Evolutionary conservation across 1,140 invertebrate genomes (phyloP), one percentile per base, ranked within the genome.

Genomic region (Papilio polyxenes): DNA sequence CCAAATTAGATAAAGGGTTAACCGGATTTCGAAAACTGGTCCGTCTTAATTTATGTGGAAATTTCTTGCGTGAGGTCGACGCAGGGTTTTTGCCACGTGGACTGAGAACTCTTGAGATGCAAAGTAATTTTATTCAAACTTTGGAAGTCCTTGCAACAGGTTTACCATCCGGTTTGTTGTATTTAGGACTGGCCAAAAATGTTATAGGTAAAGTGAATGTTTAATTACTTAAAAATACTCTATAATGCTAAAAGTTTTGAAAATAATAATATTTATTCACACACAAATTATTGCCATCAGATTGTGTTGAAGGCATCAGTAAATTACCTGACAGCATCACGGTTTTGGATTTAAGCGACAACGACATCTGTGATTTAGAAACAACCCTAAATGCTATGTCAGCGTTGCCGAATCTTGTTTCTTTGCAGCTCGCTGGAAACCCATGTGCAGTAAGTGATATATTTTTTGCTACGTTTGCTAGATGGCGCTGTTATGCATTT

Each of bases 351-450:
- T 86, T 95, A 77, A 91, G 93, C 6, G 93, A 95, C 74, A 95
- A 95, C 90, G 95, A 95, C 93, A 94, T 95, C 94, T 94, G 88
- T 90, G 85, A 93, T 83, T 86, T 95, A 11, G 84, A 91, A 13
- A 82, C 83, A 20, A 84, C 94, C 91, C 85, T 95, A 82, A 83
- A 90, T 83, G 84, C 85, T 11, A 69, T 95, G 48, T 83, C 81
- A 15, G 56, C 31, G 20, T 80, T 95, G 15, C 90, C 92, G 49
- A 90, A 85, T 75, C 87, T 95, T 2, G 85, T 80, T n/a, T 88
- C 91, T 4, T 83, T 95, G 40, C 85, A 86, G 59, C 92, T 95
- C 49, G 91, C 93, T 49, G 95, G 95, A 20, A 95, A 95, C 83
- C 95, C 95, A 7, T 95, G 95, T 83, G 88, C 95, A 85, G 95